Percentiles rank a stretch among this genome's conserved stretches.
Evolutionary conservation across 2,888 invertebrate genomes (phyloP).

Genomic region (Acholoe squamosa): DNA sequence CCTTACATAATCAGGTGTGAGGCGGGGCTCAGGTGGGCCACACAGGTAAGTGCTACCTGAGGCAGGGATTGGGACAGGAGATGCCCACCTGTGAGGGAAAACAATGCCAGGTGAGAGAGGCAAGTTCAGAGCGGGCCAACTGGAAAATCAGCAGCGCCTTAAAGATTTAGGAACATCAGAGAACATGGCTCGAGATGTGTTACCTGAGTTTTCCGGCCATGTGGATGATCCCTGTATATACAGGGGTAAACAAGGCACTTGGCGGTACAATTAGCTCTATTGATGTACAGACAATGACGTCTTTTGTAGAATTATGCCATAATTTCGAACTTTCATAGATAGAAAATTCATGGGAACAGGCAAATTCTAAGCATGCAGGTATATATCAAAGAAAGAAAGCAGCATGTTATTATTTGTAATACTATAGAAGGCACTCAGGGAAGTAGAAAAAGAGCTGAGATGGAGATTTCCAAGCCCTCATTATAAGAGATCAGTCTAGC

Average conservation of each 20-base stretch:
- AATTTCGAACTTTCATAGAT: too few species aligned
- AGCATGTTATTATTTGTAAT: too few species aligned
- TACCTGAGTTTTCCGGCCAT: neutral
- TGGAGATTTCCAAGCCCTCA: too few species aligned
- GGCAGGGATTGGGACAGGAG: neutral
- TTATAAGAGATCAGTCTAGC: too few species aligned
- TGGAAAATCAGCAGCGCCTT: constrained; percentile 22
- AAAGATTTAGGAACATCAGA: constrained; percentile 14
- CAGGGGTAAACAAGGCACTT: neutral
- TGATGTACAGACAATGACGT: too few species aligned
- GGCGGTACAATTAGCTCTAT: too few species aligned
- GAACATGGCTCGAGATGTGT: neutral
- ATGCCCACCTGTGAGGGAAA: neutral
- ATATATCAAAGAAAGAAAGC: too few species aligned
- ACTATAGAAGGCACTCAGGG: too few species aligned
- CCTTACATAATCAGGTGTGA: constrained; percentile 28
- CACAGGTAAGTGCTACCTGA: neutral
- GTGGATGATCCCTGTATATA: neutral
- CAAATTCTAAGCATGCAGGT: too few species aligned
- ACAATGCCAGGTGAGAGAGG: constrained; percentile 34
- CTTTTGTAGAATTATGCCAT: too few species aligned
- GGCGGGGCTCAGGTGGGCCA: neutral
- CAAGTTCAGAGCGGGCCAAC: constrained; percentile 33
- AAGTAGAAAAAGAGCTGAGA: too few species aligned
- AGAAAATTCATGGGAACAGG: too few species aligned